phyloP scores from a whole-genome alignment of 2,888 invertebrate genomes.

The Ryuthela nishihirai region DNA sequence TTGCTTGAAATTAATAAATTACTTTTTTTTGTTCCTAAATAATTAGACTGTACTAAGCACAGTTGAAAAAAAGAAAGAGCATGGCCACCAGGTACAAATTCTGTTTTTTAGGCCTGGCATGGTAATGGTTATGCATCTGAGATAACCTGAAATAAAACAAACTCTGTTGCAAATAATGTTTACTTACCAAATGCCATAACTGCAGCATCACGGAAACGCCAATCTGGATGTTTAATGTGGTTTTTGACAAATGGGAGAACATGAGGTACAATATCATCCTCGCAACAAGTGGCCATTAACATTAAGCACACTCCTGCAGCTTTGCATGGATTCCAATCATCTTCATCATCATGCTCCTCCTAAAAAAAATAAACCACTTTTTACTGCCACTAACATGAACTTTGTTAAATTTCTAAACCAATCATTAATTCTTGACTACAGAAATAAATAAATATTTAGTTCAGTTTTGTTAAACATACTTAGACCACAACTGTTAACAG shows the following conservation, averaged over 20 bases:
- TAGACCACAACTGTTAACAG: no score
- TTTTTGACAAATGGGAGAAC: slow-evolving; percentile 94
- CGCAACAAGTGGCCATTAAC: slow-evolving; percentile 94
- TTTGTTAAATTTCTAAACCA: not conserved
- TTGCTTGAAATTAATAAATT: no score
- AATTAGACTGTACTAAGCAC: no score
- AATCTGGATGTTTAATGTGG: slow-evolving; percentile 88
- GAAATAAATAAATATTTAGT: no score
- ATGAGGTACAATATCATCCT: slow-evolving; percentile 92
- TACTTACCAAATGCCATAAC: slow-evolving; percentile 90
- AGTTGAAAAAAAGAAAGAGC: no score
- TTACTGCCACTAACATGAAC: not conserved
- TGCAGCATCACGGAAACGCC: slow-evolving; percentile 92
- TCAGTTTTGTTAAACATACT: no score
- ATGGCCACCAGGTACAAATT: no score
- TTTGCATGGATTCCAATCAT: slow-evolving; percentile 99
- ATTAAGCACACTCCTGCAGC: slow-evolving; percentile 98
- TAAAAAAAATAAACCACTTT: slow-evolving; percentile 36
- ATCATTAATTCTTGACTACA: not conserved
- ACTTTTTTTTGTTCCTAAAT: no score
- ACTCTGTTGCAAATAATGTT: no score
- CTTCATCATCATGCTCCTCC: slow-evolving; percentile 95
- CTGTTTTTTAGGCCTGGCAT: no score
- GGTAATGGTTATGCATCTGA: no score
- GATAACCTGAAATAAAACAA: no score